A percentile compares a stretch with the other conserved stretches of the same genome.
These are phyloP conservation scores for Montipora capricornis DNA, from an alignment of 64 coral and sea anemone species.

Conservation along the genomic window DNA sequence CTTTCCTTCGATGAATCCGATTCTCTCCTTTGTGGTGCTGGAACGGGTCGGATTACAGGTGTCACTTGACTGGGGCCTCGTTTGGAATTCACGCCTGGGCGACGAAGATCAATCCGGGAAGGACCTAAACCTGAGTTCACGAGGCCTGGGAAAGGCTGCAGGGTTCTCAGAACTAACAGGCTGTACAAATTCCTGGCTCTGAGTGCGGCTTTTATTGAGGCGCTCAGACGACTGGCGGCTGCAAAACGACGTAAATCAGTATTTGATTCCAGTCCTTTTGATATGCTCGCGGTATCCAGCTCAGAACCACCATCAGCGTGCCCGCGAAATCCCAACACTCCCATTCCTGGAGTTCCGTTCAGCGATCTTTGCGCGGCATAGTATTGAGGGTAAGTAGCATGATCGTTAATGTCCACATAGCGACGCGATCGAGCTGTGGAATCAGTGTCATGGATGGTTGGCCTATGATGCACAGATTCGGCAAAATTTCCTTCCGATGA, in stretches of 20 bases:
- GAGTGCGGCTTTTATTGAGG: conserved; percentile 68
- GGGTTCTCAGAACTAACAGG: conserved; percentile 35
- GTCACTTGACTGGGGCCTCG: conserved; percentile 54
- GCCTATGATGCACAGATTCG: conserved; percentile 72
- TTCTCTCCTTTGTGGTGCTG: conserved; percentile 31
- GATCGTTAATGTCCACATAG: conserved; percentile 30
- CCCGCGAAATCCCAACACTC: conserved; percentile 75
- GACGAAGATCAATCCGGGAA: conserved; percentile 63
- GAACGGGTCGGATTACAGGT: not conserved
- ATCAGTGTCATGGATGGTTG: conserved; percentile 83
- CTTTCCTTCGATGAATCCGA: conserved; percentile 73
- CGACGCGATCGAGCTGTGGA: conserved; percentile 42
- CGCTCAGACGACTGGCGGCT: conserved; percentile 70
- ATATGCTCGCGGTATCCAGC: conserved; percentile 84
- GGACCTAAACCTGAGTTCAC: conserved; percentile 70
- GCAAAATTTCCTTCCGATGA: conserved; percentile 86
- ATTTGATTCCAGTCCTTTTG: conserved; percentile 68
- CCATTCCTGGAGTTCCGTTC: conserved; percentile 81
- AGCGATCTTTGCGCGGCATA: conserved; percentile 33
- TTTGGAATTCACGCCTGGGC: conserved; percentile 47
- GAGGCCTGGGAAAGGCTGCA: conserved; percentile 21
- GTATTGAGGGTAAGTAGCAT: conserved; percentile 23
- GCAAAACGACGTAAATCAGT: conserved; percentile 62
- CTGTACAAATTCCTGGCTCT: conserved; percentile 78
- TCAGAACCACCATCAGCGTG: conserved; percentile 92